Base-by-base conservation (phyloP, 2,888 invertebrate genomes). In the Branchellion lobata region DNA sequence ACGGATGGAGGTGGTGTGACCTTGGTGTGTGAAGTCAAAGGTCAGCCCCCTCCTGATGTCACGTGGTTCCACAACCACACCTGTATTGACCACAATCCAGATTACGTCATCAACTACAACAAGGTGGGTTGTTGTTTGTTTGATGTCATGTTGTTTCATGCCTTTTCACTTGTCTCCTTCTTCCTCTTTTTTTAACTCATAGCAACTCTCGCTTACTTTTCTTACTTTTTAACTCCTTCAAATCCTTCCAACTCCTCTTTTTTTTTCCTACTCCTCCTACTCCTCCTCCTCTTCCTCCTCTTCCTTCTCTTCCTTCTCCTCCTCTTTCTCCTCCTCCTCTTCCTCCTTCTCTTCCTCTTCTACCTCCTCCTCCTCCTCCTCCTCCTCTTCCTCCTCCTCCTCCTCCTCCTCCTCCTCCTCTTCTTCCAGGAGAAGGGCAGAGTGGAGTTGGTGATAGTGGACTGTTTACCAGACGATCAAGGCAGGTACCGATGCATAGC, bases 401-500 rank as follows among this genome's bases (percentile, higher is more conserved):
- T n/a, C n/a, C n/a, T n/a, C n/a, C n/a, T n/a, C n/a, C n/a, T n/a
- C n/a, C n/a, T n/a, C n/a, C n/a, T n/a, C n/a, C n/a, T n/a, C n/a
- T 87, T 85, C 82, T 85, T 86, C 82, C 84, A 84, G 34, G 84
- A 86, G 51, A 85, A 86, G 29, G 87, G 87, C 34, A 84, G 85
- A 72, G 84, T 85, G 21, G 85, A 85, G 80, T 84, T 87, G n/a
- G 84, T 87, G 36, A 87, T 87, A 80, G 86, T 86, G 21, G 87
- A 87, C 81, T 86, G 86, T 27, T 86, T 87, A 84, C 87, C 87
- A 11, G 87, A 87, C 80, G 87, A 87, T 77, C 85, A 85, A 77
- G 87, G 82, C n/a, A 65, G 79, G 61, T 84, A 83, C 89, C 71
- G 79, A 14, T 96, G 96, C 87, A 92, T 95, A 47, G 94, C 95